Base-by-base conservation (phyloP, 2,113 vertebrate genomes). In the Marmota flaviventris region DNA sequence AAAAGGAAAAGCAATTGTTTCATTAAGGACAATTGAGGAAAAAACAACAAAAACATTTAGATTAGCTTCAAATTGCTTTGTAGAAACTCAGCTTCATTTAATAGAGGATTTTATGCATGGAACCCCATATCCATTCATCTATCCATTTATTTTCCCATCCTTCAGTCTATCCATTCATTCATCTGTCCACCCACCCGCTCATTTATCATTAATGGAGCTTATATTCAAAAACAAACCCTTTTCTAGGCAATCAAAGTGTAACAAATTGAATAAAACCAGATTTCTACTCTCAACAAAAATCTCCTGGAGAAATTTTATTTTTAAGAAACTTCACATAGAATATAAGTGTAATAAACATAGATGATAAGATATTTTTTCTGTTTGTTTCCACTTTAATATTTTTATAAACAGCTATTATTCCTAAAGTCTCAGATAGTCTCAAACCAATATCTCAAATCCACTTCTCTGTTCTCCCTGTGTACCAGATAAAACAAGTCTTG, bases 391-490 rank as follows among this genome's bases (percentile, higher is more conserved):
- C 56, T 20, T 34, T 45, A 39, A 11, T 48, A 63, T 20, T 86
- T 93, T 87, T 83, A 6, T 77, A 94, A 95, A 83, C 7, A 86
- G 18, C 20, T 79, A 25, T 83, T 89, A 85, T 39, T 56, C 45
- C 32, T 89, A 51, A 76, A 83, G 11, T 63, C n/a, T 70, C n/a
- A 89, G 27, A 53, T 17, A 51, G 65, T 63, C 29, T 93, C 39
- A 87, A 27, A 34, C 20, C 27, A 78, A 42, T 65, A 82, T 56
- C 18, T 73, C 53, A 90, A 51, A 51, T 11, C 9, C 5, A 85
- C 51, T 67, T 72, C 77, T 63, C 24, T 83, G 1, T 73, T 77
- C 37, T 69, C 29, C 2, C 1, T 56, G 39, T 25, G 32, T 17
- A 39, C 8, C 58, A 22, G 45, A 81, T 29, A 94, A 95, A 85